Base-by-base conservation (phyloP, 2,888 invertebrate genomes). In the Aleiodes testaceus region DNA sequence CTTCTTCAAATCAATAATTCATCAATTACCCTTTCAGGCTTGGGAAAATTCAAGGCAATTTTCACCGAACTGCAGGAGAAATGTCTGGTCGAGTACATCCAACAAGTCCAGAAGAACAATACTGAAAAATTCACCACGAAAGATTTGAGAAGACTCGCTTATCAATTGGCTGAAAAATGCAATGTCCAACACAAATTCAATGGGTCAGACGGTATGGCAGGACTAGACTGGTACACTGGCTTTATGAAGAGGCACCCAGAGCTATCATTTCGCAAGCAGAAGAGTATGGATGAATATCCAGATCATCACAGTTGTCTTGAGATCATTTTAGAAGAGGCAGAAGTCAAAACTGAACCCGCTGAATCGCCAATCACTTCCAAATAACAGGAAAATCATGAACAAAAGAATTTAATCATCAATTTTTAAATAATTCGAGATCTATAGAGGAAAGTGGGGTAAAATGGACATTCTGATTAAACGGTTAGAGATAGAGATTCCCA, bases 181-280 rank as follows among this genome's bases (percentile, higher is more conserved):
- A 61, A 61, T 5, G 44, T 70, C 6, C 30, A 49, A 12, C 70
- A 66, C 42, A 66, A 26, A 61, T 70, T 70, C 20, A 70, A 55
- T 42, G 49, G 26, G 18, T 22, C 66, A 11, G 66, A 66, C 16
- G 42, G 66, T 42, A 70, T 59, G 49, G 70, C 66, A 14, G 70
- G 61, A 59, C n/a, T 50, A 14, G 22, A 65, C 36, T 66, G 70
- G 70, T 66, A 66, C 59, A 44, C 49, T 18, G 66, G 52, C 11
- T 70, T 70, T 30, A 49, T 59, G 30, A 66, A 50, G 59, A 55
- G 70, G 20, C 55, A 70, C 30, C 70, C 70, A 7, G 66, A 70
- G 36, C 59, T 59, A n/a, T 59, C 59, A 42, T 59, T 59, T 59
- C 59, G 59, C 11, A 36, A 42, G 42, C 59, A 36, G 3, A 59